A percentile compares a stretch with the other conserved stretches of the same genome.
phyloP scores from a whole-genome alignment of 1,140 invertebrate genomes.

The Eupristina koningsbergeri region DNA sequence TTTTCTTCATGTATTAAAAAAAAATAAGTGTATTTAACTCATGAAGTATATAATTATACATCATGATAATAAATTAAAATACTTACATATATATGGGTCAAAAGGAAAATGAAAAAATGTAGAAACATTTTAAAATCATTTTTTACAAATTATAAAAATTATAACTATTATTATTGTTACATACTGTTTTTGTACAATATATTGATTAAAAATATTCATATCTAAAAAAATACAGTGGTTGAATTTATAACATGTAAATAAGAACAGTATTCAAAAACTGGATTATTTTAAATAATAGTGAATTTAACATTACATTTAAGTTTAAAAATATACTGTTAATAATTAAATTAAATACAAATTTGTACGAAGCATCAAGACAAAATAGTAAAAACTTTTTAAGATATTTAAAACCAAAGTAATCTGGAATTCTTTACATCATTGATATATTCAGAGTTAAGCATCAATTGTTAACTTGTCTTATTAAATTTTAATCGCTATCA shows the following conservation, averaged over 20 bases:
- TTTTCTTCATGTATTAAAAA: too few relatives aligned
- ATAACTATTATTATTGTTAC: not conserved
- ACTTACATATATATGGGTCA: too few relatives aligned
- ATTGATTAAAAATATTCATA: not conserved
- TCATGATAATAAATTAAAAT: too few relatives aligned
- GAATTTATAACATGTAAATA: not conserved
- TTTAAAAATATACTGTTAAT: conserved; percentile 26
- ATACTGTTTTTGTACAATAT: not conserved
- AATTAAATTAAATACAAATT: conserved; percentile 45
- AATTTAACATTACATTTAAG: conserved; percentile 33
- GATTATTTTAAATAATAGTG: conserved; percentile 24
- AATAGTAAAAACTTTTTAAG: conserved; percentile 3
- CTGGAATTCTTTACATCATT: conserved; percentile 34
- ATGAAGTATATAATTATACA: too few relatives aligned
- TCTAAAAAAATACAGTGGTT: not conserved
- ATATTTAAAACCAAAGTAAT: conserved; percentile 13
- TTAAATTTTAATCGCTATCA: conserved; percentile 65
- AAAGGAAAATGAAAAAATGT: too few relatives aligned
- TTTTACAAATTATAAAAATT: too few relatives aligned
- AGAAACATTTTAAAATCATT: too few relatives aligned
- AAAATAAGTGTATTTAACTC: too few relatives aligned
- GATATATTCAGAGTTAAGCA: not conserved
- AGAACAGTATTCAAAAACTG: not conserved
- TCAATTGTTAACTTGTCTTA: conserved; percentile 5
- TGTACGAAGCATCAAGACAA: conserved; percentile 24